Percentiles rank a stretch among this genome's conserved stretches.
Conservation (phyloP, 2,888 invertebrate genomes). For the Gerosis bhagava region DNA sequence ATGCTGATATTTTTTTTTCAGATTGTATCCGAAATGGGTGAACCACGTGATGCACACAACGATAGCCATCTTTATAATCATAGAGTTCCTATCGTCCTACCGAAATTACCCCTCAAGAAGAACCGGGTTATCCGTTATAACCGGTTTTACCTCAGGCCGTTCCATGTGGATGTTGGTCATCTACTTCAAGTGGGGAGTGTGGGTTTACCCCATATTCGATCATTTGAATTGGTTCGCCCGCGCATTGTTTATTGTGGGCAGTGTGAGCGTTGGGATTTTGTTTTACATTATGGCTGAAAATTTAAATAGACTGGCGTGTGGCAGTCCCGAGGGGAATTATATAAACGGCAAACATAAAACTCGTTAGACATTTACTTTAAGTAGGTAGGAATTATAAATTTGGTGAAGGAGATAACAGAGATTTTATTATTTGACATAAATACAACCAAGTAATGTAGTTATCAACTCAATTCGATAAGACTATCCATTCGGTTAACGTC, state of each 20-base stretch:
- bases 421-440: too few species aligned
- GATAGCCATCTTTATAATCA: slow-evolving; percentile 87
- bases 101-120: slow-evolving; percentile 87
- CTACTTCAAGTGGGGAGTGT: slow-evolving; percentile 86
- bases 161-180: slow-evolving; percentile 88
- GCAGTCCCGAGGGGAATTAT: slow-evolving; percentile 51
- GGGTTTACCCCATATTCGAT: slow-evolving; percentile 95
- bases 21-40: slow-evolving; percentile 92
- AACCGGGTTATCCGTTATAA: slow-evolving; percentile 81
- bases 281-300: slow-evolving; percentile 89
- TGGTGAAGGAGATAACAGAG: too few species aligned
- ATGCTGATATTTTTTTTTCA: too few species aligned
- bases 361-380: too few species aligned
- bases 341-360: slow-evolving; percentile 34
- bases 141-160: slow-evolving; percentile 84
- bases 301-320: slow-evolving; percentile 85
- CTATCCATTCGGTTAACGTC: too few species aligned
- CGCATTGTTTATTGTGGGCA: slow-evolving; percentile 85
- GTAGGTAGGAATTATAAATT: too few species aligned
- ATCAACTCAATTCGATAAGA: too few species aligned
- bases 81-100: slow-evolving; percentile 88
- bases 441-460: too few species aligned
- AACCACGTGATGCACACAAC: slow-evolving; percentile 95
- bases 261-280: slow-evolving; percentile 78
- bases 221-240: slow-evolving; percentile 86